Evolutionary conservation across 2,797 vertebrate genomes (phyloP).

Genomic region (Dicrostonyx torquatus): DNA sequence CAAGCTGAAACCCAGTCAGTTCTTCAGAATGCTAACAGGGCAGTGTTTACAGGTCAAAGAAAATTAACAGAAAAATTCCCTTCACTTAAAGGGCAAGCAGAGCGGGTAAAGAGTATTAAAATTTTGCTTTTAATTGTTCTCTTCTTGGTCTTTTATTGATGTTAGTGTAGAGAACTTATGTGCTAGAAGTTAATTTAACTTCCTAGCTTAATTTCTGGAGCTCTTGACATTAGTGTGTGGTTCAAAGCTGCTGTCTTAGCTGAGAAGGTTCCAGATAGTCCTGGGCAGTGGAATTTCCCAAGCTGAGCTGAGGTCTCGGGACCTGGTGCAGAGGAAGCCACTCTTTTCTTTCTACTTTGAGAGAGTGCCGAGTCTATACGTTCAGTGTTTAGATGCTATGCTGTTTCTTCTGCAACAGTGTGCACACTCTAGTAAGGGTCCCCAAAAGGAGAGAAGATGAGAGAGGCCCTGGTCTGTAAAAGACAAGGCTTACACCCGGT

Average conservation of each 20-base stretch:
- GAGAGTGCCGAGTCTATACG: not conserved
- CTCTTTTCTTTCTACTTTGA: slow-evolving; percentile 50
- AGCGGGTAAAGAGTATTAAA: not conserved
- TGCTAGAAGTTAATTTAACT: slow-evolving; percentile 40
- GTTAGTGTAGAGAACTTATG: slow-evolving; percentile 31
- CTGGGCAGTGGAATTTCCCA: not conserved
- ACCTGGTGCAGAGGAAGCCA: fast-evolving
- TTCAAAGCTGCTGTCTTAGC: not conserved
- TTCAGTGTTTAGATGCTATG: not conserved
- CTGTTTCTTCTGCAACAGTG: not conserved
- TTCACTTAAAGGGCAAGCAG: slow-evolving; percentile 55
- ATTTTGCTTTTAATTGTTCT: slow-evolving; percentile 58
- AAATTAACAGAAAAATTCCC: slow-evolving; percentile 63
- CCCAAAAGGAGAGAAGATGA: slow-evolving; percentile 1
- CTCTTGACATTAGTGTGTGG: not conserved
- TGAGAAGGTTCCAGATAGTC: not conserved
- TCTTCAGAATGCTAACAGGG: slow-evolving; percentile 52
- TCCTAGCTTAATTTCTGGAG: slow-evolving; percentile 22
- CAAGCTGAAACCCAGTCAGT: slow-evolving; percentile 50
- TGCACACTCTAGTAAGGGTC: not conserved
- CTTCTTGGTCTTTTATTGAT: slow-evolving; percentile 57
- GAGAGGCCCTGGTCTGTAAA: not conserved
- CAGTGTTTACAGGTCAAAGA: slow-evolving; percentile 62
- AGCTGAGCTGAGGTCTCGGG: not conserved
- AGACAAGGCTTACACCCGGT: not conserved